Evolutionary conservation across 2,797 vertebrate species (phyloP), one percentile per base, ranked within the genome.

Genomic region (Agapornis canus): DNA sequence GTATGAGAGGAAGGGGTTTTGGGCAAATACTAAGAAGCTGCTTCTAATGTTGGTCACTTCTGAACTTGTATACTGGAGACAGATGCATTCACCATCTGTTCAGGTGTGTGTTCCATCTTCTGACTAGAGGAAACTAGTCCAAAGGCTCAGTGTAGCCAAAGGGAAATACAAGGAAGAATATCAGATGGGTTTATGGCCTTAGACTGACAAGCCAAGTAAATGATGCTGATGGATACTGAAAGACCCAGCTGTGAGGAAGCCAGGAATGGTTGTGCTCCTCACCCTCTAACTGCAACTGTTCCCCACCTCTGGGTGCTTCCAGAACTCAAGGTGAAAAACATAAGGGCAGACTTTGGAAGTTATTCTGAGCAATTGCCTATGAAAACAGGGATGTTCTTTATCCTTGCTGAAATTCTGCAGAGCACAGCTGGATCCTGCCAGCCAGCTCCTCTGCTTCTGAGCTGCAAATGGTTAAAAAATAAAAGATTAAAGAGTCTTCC

Each of bases 161-260:
- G 39, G 42, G 75, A 95, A 79, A n/a, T 48, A 68, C 29, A 6
- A 48, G 39, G 54, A 25, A 86, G 84, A 65, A 8, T n/a, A 35
- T 89, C 91, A 59, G 52, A 71, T 51, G 82, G 54, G 45, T 65
- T 57, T 82, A 86, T 92, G 73, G 90, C 93, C 89, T 78, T 92
- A 89, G 87, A 32, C 39, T 89, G 94, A 87, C 91, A 93, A 57
- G 49, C 60, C 6, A 3, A 95, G 79, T 61, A 59, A 87, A 89
- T 92, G 86, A 96, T 69, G 84, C 48, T 96, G 86, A 93, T 92
- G 57, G 91, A 45, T 80, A 5, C 52, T 86, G 93, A 95, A 94
- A 76, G 64, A 72, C 43, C 81, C 23, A n/a, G 93, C 86, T 91
- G 82, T 23, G 63, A 87, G 79, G 61, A 45, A 80, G 90, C 89